Percentiles rank a stretch among this genome's conserved stretches.
These are phyloP conservation scores for Oreochromis mossambicus DNA, from an alignment of 2,797 vertebrate genomes.

Conservation along the genomic window DNA sequence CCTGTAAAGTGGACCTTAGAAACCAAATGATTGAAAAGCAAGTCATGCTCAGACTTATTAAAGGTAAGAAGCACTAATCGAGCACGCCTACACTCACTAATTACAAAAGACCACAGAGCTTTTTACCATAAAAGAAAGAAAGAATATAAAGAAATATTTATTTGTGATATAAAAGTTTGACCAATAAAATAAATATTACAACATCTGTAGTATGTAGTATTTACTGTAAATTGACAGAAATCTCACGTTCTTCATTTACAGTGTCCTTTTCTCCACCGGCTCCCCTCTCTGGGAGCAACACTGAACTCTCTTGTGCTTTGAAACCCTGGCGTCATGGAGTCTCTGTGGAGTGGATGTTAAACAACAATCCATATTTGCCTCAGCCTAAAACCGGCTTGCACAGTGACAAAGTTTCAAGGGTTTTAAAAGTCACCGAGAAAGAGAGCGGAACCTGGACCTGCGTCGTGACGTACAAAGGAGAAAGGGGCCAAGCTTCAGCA, in stretches of 20 bases:
- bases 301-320: constrained; percentile 52
- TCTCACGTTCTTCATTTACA: constrained; percentile 7
- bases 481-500: constrained; percentile 13
- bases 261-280: constrained; percentile 44
- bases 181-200: neutral
- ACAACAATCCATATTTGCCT: neutral
- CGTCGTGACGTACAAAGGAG: neutral
- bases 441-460: constrained; percentile 71
- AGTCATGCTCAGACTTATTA: constrained; percentile 65
- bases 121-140: neutral
- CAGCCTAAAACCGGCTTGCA: fast-evolving
- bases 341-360: constrained; percentile 49
- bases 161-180: neutral
- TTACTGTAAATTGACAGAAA: neutral
- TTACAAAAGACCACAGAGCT: neutral
- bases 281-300: constrained; percentile 12
- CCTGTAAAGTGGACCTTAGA: constrained; percentile 35
- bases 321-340: neutral
- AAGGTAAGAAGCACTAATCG: constrained; percentile 47
- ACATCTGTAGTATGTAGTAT: neutral
- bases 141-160: neutral
- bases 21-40: fast-evolving
- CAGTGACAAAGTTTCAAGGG: fast-evolving
- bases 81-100: neutral
- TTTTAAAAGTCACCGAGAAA: neutral